Percentiles rank a stretch among this genome's conserved stretches.
These are phyloP conservation scores for Hemibagrus wyckioides DNA, from an alignment of 2,113 vertebrate species.

Conservation along the genomic window DNA sequence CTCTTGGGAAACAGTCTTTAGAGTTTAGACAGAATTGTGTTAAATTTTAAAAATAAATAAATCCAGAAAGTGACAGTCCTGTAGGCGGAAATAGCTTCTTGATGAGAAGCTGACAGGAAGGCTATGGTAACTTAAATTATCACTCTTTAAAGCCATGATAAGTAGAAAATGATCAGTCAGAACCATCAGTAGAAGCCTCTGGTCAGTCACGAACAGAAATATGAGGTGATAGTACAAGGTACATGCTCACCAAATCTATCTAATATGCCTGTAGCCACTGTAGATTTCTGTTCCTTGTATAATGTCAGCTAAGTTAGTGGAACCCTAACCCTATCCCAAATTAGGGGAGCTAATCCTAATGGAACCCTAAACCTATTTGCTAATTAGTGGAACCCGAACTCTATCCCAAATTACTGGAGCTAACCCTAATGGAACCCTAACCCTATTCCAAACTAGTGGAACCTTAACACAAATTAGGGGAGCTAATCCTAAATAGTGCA, in stretches of 20 bases:
- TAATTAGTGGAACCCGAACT: no score
- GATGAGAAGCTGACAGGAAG: neutral
- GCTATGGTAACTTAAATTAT: neutral
- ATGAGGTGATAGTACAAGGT: neutral
- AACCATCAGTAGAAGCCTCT: neutral
- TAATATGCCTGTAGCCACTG: no score
- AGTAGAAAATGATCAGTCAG: neutral
- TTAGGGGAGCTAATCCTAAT: neutral
- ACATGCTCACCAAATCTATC: neutral
- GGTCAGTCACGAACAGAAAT: neutral
- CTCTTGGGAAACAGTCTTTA: neutral
- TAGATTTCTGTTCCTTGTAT: neutral
- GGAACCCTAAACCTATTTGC: no score
- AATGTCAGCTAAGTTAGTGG: neutral
- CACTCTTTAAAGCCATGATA: neutral
- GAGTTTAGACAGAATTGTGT: neutral
- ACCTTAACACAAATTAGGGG: no score
- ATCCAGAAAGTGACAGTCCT: neutral
- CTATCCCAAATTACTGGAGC: no score
- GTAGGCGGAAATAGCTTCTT: neutral
- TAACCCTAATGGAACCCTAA: no score
- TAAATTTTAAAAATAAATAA: neutral
- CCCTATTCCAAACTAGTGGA: no score
- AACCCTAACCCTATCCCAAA: neutral
- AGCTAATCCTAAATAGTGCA: no score